Conservation (phyloP, 2,888 invertebrate species). For the Abscondita cerata region DNA sequence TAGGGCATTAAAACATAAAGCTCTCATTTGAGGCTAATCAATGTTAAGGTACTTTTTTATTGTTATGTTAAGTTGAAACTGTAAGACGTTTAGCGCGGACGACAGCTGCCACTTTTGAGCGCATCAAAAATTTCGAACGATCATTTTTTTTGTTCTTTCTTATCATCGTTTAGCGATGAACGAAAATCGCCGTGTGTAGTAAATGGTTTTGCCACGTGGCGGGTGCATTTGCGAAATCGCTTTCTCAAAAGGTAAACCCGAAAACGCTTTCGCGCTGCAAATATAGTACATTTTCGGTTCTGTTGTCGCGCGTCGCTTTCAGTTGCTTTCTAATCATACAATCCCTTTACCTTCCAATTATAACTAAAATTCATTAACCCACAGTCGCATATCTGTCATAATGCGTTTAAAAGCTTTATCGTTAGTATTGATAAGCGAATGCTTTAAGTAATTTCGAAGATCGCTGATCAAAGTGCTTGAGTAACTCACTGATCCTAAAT, state of each 20-base stretch:
- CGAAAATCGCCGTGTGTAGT: slow-evolving; percentile 46
- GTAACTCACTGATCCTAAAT: neutral
- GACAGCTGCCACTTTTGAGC: slow-evolving; percentile 39
- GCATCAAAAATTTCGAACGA: slow-evolving; percentile 40
- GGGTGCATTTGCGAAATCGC: slow-evolving; percentile 28
- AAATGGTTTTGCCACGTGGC: slow-evolving; percentile 49
- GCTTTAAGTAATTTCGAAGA: slow-evolving; percentile 1
- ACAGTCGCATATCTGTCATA: slow-evolving; percentile 24
- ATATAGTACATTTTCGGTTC: slow-evolving; percentile 10
- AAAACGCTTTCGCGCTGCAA: slow-evolving; percentile 2
- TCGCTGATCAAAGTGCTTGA: slow-evolving; percentile 10
- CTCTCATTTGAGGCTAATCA: slow-evolving; percentile 54
- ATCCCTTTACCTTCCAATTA: slow-evolving; percentile 29
- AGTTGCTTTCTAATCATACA: slow-evolving; percentile 19
- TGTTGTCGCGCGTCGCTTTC: slow-evolving; percentile 3
- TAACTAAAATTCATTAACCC: slow-evolving; percentile 25
- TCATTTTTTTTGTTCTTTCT: slow-evolving; percentile 48
- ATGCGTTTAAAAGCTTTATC: slow-evolving; percentile 20
- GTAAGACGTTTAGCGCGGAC: slow-evolving; percentile 43
- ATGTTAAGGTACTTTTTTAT: slow-evolving; percentile 50
- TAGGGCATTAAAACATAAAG: slow-evolving; percentile 54
- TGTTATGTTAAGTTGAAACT: slow-evolving; percentile 53
- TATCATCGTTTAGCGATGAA: slow-evolving; percentile 45
- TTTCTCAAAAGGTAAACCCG: slow-evolving; percentile 3
- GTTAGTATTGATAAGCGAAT: slow-evolving; percentile 17